phyloP scores from a whole-genome alignment of 2,113 vertebrate genomes.

The Seriola dumerili region DNA sequence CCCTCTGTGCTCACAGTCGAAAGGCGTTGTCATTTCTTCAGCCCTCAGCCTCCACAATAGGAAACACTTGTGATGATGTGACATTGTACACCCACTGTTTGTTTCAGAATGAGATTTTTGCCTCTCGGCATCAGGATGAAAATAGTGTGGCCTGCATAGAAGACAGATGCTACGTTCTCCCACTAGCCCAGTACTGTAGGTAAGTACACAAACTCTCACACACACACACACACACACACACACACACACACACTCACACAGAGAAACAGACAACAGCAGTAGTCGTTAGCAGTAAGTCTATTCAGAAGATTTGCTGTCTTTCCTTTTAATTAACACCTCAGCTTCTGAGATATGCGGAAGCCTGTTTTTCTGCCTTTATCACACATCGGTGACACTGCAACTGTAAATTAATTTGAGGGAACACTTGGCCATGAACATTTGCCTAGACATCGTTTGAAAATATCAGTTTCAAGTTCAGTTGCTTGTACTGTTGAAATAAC shows the following conservation, averaged over 20 bases:
- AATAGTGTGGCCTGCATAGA: conserved; percentile 99
- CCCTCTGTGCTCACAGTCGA: neutral
- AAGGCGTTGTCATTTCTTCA: conserved; percentile 38
- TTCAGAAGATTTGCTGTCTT: neutral
- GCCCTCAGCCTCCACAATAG: neutral
- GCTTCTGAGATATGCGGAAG: conserved; percentile 10
- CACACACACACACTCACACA: conserved; percentile 26
- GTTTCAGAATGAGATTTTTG: conserved; percentile 98
- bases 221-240: conserved; percentile 18
- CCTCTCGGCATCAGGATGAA: conserved; percentile 98
- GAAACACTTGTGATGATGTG: conserved; percentile 56
- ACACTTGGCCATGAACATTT: neutral
- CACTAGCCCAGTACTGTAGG: conserved; percentile 99
- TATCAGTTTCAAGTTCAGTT: neutral
- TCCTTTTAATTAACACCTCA: conserved; percentile 50
- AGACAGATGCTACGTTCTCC: conserved; percentile 98
- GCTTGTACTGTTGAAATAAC: conserved; percentile 9
- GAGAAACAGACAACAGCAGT: neutral
- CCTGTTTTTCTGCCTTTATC: conserved; percentile 23
- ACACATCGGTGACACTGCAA: conserved; percentile 35
- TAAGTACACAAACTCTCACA: conserved; percentile 71
- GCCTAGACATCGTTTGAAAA: neutral
- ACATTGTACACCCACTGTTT: conserved; percentile 60
- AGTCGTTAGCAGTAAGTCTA: neutral
- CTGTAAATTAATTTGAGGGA: conserved; percentile 42